Evolutionary conservation across 1,140 invertebrate genomes (phyloP), one percentile per base, ranked within the genome.

Genomic region (Drosophila ananassae): DNA sequence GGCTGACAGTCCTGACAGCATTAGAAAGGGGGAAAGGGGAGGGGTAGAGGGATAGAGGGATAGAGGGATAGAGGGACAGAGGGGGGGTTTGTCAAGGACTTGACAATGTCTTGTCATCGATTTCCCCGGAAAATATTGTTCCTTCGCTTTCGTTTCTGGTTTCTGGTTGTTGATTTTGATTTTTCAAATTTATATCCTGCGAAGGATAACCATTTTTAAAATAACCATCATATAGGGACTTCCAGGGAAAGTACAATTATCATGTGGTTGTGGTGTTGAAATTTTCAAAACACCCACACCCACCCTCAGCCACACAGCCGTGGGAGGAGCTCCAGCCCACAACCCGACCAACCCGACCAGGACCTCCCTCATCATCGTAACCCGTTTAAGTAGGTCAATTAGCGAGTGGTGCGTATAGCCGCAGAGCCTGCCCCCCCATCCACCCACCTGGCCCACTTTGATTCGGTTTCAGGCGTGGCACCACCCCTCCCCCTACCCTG

Each of bases 381-480:
- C 34, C 34, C 12, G 34, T 76, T 54, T 61, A 73, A 85, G 71
- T 74, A 71, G 73, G 81, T 85, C 81, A 80, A 85, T 85, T 84
- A 74, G 60, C 57, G 60, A 28, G 60, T 57, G 34, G n/a, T 46
- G 21, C 22, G 21, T 30, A 25, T 24, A 21, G 41, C 41, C 41
- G 54, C 39, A 57, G 63, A 57, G 55, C 8, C 32, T 41, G 30
- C 9, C 3, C 44, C 9, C 1, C 21, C 3, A 8, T 17, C 17
- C 7, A 24, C 39, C 22, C 21, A 28, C 21, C 39, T 52, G 22
- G 46, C 41, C n/a, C 57, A 7, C 8, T 12, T 32, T 32, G 32
- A 32, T 32, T 32, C n/a, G 39, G 41, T 21, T 44, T 32, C 9
- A 47, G 44, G 13, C 51, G 22, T 6, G 9, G 10, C 12, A 13